Evolutionary conservation across 2,797 vertebrate genomes (phyloP).

Genomic region (Sciaenops ocellatus): DNA sequence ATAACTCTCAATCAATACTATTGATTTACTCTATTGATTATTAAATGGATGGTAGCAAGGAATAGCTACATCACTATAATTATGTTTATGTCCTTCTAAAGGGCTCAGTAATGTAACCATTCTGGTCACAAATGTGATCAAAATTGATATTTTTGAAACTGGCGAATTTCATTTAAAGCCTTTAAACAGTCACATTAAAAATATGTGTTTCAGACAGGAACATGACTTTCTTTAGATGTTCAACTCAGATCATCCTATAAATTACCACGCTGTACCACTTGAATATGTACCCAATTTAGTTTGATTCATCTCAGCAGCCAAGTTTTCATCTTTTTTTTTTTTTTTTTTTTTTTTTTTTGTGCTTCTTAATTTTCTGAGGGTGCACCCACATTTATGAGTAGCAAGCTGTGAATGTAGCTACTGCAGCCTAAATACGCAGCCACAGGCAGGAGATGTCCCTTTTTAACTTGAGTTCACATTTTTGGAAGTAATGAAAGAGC

Average conservation of each 20-base stretch:
- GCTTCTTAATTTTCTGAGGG: constrained; percentile 19
- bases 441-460: constrained; percentile 46
- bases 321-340: constrained; percentile 35
- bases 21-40: constrained; percentile 62
- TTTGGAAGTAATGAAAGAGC: constrained; percentile 48
- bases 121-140: constrained; percentile 16
- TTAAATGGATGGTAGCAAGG: constrained; percentile 52
- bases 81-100: constrained; percentile 33
- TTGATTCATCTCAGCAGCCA: constrained; percentile 42
- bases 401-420: constrained; percentile 37
- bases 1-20: constrained; percentile 54
- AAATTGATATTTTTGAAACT: constrained; percentile 31
- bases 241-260: constrained; percentile 30
- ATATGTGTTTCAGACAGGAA: not conserved
- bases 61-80: constrained; percentile 39
- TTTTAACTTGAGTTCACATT: constrained; percentile 52
- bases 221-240: constrained; percentile 24
- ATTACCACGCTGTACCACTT: constrained; percentile 25
- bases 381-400: constrained; percentile 25
- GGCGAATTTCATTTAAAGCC: not conserved
- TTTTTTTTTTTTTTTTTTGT: not conserved
- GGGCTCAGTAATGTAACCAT: not conserved
- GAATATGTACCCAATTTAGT: constrained; percentile 30
- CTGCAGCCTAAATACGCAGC: constrained; percentile 45
- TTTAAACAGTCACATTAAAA: constrained; percentile 21